Conservation (phyloP, 2,113 vertebrate genomes). For the Oreochromis aureus region DNA sequence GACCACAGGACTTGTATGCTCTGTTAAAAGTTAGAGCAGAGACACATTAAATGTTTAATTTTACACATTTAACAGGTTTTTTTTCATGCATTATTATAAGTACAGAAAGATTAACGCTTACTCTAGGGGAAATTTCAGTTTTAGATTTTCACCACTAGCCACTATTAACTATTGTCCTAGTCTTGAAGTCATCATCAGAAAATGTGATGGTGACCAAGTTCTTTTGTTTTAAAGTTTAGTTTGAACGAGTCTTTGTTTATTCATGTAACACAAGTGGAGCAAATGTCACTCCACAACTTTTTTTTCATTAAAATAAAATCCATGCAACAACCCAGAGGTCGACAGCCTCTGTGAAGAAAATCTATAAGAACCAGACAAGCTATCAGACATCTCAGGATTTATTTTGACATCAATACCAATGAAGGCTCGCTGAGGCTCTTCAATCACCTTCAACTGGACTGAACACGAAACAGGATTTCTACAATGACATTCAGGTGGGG, state of each 20-base stretch:
- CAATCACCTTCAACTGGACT: not conserved
- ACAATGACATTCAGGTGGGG: not conserved
- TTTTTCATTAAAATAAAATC: not conserved
- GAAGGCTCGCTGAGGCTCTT: not conserved
- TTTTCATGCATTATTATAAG: not conserved
- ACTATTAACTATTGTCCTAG: not conserved
- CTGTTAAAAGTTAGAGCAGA: conserved; percentile 50
- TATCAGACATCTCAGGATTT: conserved; percentile 6
- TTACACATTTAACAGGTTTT: not conserved
- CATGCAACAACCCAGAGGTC: not conserved
- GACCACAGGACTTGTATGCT: conserved; percentile 89
- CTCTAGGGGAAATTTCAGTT: not conserved
- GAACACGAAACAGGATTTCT: not conserved
- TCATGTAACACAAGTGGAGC: not conserved
- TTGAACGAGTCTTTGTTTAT: not conserved
- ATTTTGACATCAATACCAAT: not conserved
- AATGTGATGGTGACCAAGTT: not conserved
- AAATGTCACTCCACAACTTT: not conserved
- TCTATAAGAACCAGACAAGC: conserved; percentile 9
- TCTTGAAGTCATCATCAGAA: not conserved
- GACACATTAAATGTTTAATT: not conserved
- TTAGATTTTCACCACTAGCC: not conserved
- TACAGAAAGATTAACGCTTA: not conserved
- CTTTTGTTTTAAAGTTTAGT: not conserved
- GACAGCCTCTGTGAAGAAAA: not conserved